A percentile compares a stretch with the other conserved stretches of the same genome.
Evolutionary conservation across 2,113 vertebrate species (phyloP).

Genomic region (Lepisosteus oculatus): DNA sequence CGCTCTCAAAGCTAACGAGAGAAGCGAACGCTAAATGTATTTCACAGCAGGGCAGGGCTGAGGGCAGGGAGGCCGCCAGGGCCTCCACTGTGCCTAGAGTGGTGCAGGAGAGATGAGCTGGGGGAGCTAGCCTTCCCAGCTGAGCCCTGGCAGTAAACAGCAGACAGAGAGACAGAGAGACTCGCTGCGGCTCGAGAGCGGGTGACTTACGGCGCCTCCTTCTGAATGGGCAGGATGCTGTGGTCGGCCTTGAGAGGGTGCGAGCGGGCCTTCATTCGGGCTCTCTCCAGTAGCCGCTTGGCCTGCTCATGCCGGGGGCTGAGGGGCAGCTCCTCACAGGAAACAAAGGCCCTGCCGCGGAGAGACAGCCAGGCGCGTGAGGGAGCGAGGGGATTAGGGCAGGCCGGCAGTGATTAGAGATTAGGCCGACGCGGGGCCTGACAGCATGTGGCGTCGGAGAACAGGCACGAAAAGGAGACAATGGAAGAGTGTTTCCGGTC

Average conservation of each 20-base stretch:
- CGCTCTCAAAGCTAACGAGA: too few species aligned
- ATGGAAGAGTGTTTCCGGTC: too few species aligned
- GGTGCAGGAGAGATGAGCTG: neutral
- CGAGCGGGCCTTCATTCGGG: conserved; percentile 83
- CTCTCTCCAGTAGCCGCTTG: conserved; percentile 81
- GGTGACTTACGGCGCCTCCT: conserved; percentile 66
- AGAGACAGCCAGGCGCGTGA: conserved; percentile 32
- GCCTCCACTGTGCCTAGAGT: neutral
- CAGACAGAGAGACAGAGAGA: conserved; percentile 14
- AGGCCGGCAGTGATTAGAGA: conserved; percentile 48
- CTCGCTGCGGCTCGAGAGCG: neutral
- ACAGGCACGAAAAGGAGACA: neutral
- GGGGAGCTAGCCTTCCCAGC: conserved; percentile 11
- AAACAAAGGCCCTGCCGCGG: conserved; percentile 60
- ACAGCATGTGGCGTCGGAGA: too few species aligned
- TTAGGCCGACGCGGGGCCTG: conserved; percentile 51
- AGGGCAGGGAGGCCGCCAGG: too few species aligned
- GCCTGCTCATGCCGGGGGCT: conserved; percentile 85
- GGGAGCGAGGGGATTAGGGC: conserved; percentile 45
- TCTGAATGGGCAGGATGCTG: conserved; percentile 66
- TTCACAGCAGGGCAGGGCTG: neutral
- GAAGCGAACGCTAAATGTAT: too few species aligned
- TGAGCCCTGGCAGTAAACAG: neutral
- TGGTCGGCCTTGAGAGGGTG: conserved; percentile 86
- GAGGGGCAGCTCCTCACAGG: conserved; percentile 64